Evolutionary conservation across 1,140 invertebrate species (phyloP).

Genomic region (Xylocopa sonorina): DNA sequence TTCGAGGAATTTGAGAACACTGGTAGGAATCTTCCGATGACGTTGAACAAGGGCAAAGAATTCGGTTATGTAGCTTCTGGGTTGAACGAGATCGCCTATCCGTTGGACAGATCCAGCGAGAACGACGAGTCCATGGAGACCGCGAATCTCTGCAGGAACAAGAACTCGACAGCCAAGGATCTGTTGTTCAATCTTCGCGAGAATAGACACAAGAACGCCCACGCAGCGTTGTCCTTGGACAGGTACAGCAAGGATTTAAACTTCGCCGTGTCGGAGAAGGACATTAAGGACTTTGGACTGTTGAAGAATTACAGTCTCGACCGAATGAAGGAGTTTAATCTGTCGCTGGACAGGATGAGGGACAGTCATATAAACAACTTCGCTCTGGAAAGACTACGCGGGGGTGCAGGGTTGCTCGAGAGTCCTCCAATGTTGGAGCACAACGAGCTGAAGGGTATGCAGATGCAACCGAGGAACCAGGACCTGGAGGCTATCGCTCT

Average conservation of each 20-base stretch:
- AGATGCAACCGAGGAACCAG: constrained; percentile 70
- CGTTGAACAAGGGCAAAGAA: constrained; percentile 70
- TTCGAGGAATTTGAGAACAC: constrained; percentile 62
- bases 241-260: constrained; percentile 59
- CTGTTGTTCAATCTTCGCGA: constrained; percentile 67
- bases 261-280: constrained; percentile 59
- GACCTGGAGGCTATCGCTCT: constrained; percentile 73
- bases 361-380: constrained; percentile 64
- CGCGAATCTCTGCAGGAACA: constrained; percentile 50
- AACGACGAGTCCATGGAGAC: constrained; percentile 59
- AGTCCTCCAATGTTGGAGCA: constrained; percentile 67
- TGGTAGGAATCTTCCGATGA: constrained; percentile 57
- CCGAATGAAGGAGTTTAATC: constrained; percentile 69
- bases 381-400: constrained; percentile 64
- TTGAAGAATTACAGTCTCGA: constrained; percentile 70
- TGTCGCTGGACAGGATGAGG: constrained; percentile 67
- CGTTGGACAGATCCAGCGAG: constrained; percentile 62
- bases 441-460: constrained; percentile 70
- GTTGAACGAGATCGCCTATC: constrained; percentile 58
- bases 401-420: constrained; percentile 61
- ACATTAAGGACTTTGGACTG: constrained; percentile 68
- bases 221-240: constrained; percentile 55
- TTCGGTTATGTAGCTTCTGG: constrained; percentile 47
- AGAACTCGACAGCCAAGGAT: constrained; percentile 67
- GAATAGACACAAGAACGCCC: constrained; percentile 62